Conservation (phyloP, 1,140 invertebrate species). For the Contarinia nasturtii region DNA sequence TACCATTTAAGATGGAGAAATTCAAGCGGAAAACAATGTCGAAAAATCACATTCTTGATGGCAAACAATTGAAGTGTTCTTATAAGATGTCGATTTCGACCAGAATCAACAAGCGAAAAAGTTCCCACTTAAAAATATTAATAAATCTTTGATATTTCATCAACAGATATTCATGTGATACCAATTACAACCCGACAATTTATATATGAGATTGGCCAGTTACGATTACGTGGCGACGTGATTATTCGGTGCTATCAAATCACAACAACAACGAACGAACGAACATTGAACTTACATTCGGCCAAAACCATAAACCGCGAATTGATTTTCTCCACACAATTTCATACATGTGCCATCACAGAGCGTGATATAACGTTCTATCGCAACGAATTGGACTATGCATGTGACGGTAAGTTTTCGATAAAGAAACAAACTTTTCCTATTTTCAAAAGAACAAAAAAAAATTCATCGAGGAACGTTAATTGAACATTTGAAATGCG, state of each 20-base stretch:
- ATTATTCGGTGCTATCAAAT: constrained; percentile 53
- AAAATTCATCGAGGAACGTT: not conserved
- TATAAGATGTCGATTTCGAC: not conserved
- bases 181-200: constrained; percentile 7
- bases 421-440: not conserved
- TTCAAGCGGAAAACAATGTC: no score
- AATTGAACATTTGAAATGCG: not conserved
- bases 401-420: constrained; percentile 2
- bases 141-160: no score
- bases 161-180: constrained; percentile 6
- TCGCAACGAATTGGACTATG: constrained; percentile 5
- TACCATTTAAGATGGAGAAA: not conserved
- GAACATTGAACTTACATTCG: not conserved
- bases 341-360: constrained; percentile 6
- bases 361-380: constrained; percentile 1
- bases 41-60: no score
- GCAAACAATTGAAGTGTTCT: not conserved
- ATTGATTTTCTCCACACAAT: constrained; percentile 26
- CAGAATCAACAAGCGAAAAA: not conserved
- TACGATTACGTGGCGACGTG: constrained; percentile 52
- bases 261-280: not conserved
- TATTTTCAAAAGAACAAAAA: not conserved
- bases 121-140: not conserved
- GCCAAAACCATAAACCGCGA: constrained; percentile 17
- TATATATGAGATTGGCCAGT: constrained; percentile 7